Evolutionary conservation across 2,113 vertebrate genomes (phyloP).

Genomic region (Etheostoma spectabile): DNA sequence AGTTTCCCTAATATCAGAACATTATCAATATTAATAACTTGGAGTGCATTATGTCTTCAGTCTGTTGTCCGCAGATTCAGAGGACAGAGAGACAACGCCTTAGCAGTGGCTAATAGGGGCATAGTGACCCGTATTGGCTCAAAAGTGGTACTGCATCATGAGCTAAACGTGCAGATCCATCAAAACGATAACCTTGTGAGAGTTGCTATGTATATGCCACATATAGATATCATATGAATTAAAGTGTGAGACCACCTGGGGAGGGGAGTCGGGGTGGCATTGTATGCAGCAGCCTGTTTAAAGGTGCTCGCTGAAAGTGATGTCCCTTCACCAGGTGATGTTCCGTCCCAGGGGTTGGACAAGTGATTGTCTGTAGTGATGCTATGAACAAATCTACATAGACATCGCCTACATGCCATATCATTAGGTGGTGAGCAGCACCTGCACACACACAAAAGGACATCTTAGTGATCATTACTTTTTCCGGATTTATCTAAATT

Average conservation of each 20-base stretch:
- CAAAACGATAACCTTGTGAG: neutral
- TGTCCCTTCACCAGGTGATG: neutral
- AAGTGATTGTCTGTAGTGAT: neutral
- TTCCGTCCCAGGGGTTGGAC: neutral
- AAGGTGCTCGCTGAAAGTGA: neutral
- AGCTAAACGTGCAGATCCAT: neutral
- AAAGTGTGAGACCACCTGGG: neutral
- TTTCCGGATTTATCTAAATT: neutral
- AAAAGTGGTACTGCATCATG: neutral
- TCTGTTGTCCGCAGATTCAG: neutral
- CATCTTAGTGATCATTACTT: neutral
- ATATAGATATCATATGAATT: too few relatives aligned
- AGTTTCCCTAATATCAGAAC: neutral
- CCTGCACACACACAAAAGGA: neutral
- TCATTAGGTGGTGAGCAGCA: neutral
- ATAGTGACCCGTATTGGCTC: constrained; percentile 14
- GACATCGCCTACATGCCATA: too few relatives aligned
- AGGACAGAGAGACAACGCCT: constrained; percentile 38
- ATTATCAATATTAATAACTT: too few relatives aligned
- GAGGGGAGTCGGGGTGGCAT: neutral
- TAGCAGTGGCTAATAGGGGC: neutral
- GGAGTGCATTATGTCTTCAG: neutral
- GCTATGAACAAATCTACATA: neutral
- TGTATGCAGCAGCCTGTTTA: neutral
- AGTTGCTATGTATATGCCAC: too few relatives aligned